phyloP scores from a whole-genome alignment of 2,797 vertebrate genomes.

The Silurus aristotelis region DNA sequence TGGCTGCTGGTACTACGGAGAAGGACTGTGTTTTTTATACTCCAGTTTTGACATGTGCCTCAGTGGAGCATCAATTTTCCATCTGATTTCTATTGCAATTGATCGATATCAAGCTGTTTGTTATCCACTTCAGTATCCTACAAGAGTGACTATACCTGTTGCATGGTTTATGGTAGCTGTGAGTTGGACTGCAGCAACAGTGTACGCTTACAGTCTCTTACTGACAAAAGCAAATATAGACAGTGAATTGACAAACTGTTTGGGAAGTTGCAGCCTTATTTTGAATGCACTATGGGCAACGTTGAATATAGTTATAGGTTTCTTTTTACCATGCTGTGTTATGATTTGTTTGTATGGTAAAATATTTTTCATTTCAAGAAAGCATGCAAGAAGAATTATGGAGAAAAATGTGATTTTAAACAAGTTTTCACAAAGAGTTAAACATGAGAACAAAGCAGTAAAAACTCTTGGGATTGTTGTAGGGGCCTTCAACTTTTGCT shows the following conservation, averaged over 20 bases:
- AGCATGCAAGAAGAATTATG: slow-evolving; percentile 60
- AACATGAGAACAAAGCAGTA: slow-evolving; percentile 66
- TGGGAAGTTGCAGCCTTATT: slow-evolving; percentile 63
- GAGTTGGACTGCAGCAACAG: slow-evolving; percentile 66
- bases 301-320: slow-evolving; percentile 66
- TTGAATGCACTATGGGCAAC: slow-evolving; percentile 72
- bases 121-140: slow-evolving; percentile 68
- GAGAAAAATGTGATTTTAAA: slow-evolving; percentile 12
- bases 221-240: slow-evolving; percentile 67
- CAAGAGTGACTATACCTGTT: slow-evolving; percentile 62
- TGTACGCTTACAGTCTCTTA: slow-evolving; percentile 69
- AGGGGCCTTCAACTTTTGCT: slow-evolving; percentile 64
- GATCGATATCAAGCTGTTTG: slow-evolving; percentile 76
- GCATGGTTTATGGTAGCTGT: slow-evolving; percentile 61
- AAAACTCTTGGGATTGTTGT: slow-evolving; percentile 67
- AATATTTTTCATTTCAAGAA: slow-evolving; percentile 69
- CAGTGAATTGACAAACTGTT: slow-evolving; percentile 62
- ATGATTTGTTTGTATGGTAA: slow-evolving; percentile 66
- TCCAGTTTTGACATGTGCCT: slow-evolving; percentile 74
- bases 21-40: slow-evolving; percentile 58
- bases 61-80: slow-evolving; percentile 73
- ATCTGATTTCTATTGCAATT: slow-evolving; percentile 73
- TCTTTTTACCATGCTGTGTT: slow-evolving; percentile 65
- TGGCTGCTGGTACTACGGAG: slow-evolving; percentile 77
- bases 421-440: slow-evolving; percentile 38